Evolutionary conservation across 2,797 vertebrate genomes (phyloP), one percentile per base, ranked within the genome.

Genomic region (Crocodylus rhombifer): DNA sequence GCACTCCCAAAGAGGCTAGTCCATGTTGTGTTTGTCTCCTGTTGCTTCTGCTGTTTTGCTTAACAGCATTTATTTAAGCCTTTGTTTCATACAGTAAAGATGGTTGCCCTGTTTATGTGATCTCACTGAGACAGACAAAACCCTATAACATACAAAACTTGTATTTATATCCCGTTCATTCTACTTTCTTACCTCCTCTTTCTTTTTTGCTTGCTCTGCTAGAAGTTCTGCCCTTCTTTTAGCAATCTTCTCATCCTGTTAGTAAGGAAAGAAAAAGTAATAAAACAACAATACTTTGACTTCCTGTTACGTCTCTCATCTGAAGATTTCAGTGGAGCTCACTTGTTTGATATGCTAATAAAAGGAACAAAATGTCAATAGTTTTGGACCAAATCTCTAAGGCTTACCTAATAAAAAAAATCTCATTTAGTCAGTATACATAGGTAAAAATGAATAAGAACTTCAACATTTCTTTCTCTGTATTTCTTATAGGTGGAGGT

Each of bases 181-280:
- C 77, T 61, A 30, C 79, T 95, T 92, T 95, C 96, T 97, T 97
- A 98, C 98, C 83, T 96, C 96, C 28, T 74, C 82, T 91, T 94
- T 98, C 83, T 65, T 97, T 90, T 77, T 92, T 2, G 91, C 95
- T 95, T 71, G 96, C 85, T 98, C 98, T 93, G 88, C 97, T 94
- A 98, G 33, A 88, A 99, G 98, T 96, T 99, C 99, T 96, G 98
- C 98, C 91, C 98, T 98, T 97, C 99, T 99, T 96, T 95, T 98
- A 80, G 96, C 94, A 94, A 99, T 98, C 60, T 86, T 96, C 76
- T 98, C 97, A 36, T 98, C 97, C 99, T 99, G 94, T 96, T 91
- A 90, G 75, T 82, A 73, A 95, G 97, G 92, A 76, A 42, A 86
- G 93, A 87, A 63, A 4, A 69, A 30, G 4, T 2, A 71, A 86